Percentiles rank a stretch among this genome's conserved stretches.
Conservation (phyloP, 92 coral and sea anemone genomes). For the Muricea muricata region DNA sequence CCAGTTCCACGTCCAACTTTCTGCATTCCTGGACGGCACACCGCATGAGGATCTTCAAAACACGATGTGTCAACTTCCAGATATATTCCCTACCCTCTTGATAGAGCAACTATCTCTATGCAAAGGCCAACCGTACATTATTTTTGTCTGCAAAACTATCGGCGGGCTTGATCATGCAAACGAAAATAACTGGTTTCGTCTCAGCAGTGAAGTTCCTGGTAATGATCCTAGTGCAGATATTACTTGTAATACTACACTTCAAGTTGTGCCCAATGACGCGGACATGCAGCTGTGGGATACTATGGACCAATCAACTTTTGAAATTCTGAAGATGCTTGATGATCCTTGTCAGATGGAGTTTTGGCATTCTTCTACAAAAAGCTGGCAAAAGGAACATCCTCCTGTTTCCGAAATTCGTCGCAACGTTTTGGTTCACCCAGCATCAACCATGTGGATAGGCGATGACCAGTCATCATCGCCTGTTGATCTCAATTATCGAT, state of each 20-base stretch:
- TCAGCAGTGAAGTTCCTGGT: slow-evolving; percentile 8
- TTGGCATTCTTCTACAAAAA: background rate
- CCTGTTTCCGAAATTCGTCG: background rate
- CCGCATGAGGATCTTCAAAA: background rate
- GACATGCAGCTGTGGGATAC: background rate
- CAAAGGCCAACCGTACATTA: background rate
- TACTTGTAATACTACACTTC: background rate
- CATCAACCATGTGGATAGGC: slow-evolving; percentile 31
- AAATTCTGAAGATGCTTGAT: background rate
- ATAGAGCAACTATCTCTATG: background rate
- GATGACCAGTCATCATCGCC: background rate
- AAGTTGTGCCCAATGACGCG: background rate
- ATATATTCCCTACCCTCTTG: background rate
- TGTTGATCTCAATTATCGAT: slow-evolving; percentile 25
- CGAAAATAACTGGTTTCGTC: background rate
- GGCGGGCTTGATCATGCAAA: background rate
- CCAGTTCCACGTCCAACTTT: background rate
- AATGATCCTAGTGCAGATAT: background rate
- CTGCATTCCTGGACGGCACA: background rate
- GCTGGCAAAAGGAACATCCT: background rate
- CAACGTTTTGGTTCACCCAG: background rate
- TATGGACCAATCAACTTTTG: slow-evolving; percentile 4
- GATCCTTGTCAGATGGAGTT: background rate
- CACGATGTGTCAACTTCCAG: background rate
- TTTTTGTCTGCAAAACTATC: background rate